Evolutionary conservation across 2,797 vertebrate species (phyloP), one percentile per base, ranked within the genome.

Genomic region (Poecile montanus): DNA sequence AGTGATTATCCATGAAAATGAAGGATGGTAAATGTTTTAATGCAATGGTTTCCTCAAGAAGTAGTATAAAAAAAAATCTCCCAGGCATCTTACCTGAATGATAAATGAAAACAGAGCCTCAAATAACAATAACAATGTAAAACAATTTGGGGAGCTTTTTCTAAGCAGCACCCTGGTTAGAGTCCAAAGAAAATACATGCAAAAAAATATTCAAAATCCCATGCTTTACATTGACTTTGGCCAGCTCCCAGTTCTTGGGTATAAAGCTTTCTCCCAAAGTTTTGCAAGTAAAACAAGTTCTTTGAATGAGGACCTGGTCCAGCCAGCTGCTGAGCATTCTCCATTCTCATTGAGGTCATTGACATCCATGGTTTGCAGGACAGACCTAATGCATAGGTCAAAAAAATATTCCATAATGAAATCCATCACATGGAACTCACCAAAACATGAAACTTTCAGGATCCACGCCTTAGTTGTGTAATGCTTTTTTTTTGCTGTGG

Each of bases 121-220:
- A 34, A 93, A 90, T 91, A 96, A 91, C 86, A 94, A 91, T 90
- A 95, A 94, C 88, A 96, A 83, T 92, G 88, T 94, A 87, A 94
- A 96, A 95, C 85, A 96, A 95, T 96, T 95, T 94, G 93, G 82
- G 95, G 95, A 96, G 80, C 47, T 81, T 81, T 89, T 91, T 88
- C 85, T 90, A 91, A 96, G 88, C 95, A 96, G 89, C 80, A 94
- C 95, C 94, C 75, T 96, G 95, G 95, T 94, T 47, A 51, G 47
- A 72, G 79, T 94, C 96, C 95, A 97, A 97, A 85, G 93, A 96
- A 97, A 97, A 97, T 94, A 96, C 74, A 96, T 96, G 95, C 91
- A 96, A 96, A 96, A 94, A 93, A 77, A 84, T 88, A 94, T 95
- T 95, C 96, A 96, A 96, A 96, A 93, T 91, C 95, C 75, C 88